These are phyloP conservation scores for Augiades crinisus DNA, from an alignment of 2,888 invertebrate species.

Conservation along the genomic window DNA sequence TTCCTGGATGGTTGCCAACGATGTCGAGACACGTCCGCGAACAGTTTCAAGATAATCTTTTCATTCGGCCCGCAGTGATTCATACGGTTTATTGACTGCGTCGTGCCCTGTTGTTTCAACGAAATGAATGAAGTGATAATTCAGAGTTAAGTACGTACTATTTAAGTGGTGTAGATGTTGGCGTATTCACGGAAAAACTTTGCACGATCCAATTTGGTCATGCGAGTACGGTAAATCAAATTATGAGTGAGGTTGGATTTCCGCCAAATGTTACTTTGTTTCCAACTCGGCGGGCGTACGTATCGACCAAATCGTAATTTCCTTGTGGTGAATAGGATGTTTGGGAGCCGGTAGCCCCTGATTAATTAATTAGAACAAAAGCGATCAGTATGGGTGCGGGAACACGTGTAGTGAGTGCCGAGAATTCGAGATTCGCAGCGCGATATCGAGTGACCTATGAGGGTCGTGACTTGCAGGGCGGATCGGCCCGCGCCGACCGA, in stretches of 20 bases:
- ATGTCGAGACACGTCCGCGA: constrained; percentile 49
- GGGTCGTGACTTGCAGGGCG: constrained; percentile 49
- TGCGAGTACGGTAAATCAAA: constrained; percentile 63
- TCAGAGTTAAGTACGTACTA: not conserved
- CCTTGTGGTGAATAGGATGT: constrained; percentile 39
- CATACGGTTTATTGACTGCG: constrained; percentile 32
- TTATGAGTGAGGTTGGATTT: constrained; percentile 69
- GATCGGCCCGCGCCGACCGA: constrained; percentile 32
- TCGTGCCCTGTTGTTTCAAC: constrained; percentile 16
- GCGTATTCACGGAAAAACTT: constrained; percentile 33
- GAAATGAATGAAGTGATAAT: constrained; percentile 10
- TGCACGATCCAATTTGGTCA: constrained; percentile 54
- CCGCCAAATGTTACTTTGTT: constrained; percentile 70
- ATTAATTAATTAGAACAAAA: constrained; percentile 51
- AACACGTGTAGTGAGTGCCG: constrained; percentile 52
- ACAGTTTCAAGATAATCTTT: constrained; percentile 51
- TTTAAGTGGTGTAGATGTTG: constrained; percentile 3
- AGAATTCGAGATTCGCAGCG: constrained; percentile 60
- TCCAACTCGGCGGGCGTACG: constrained; percentile 54
- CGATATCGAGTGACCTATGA: constrained; percentile 62
- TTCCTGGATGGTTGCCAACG: constrained; percentile 59
- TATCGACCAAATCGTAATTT: constrained; percentile 49
- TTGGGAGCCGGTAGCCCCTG: constrained; percentile 27
- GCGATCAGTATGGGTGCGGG: constrained; percentile 41
- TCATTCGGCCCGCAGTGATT: constrained; percentile 45